Evolutionary conservation across 2,888 invertebrate species (phyloP), one percentile per base, ranked within the genome.

Genomic region (Azorinus chamasolen): DNA sequence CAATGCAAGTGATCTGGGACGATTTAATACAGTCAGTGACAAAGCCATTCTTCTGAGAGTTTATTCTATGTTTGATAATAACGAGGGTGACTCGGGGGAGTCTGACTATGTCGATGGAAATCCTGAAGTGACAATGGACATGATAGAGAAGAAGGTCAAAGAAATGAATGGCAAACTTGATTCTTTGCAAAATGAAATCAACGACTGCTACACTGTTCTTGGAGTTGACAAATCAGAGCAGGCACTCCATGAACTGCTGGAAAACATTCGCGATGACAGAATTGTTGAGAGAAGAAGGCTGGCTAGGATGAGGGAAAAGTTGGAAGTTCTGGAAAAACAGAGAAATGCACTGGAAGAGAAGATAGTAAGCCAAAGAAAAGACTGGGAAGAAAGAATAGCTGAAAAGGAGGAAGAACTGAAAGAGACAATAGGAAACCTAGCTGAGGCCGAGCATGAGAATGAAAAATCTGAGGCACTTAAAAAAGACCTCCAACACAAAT

Each of bases 391-490:
- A 25, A 46, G 58, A 37, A 55, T 80, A 12, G 37, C 69, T 18
- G 54, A 55, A 10, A 76, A 69, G 45, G 55, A 76, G 50, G 51
- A 25, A 18, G 48, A 73, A 37, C 66, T 80, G 16, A 62, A 62
- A 18, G 51, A 66, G 22, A 48, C 46, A 27, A 41, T 65, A 0
- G 63, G 57, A 12, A 46, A 68, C 10, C 50, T 74, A 1, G 73
- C 65, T 50, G 54, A 58, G 43, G 43, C 62, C n/a, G 59, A 63
- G 41, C 63, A 59, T 41, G 48, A 63, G 20, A 66, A 73, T 53
- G 70, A 83, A 27, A 80, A 63, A 37, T 51, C 70, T 22, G 69
- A 85, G 65, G 54, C 50, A 8, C 62, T 77, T 48, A 65, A 66
- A 16, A 61, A 51, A 25, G 66, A 79, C 0, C 55, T 84, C 16